These are phyloP conservation scores for Halotydeus destructor DNA, from an alignment of 1,140 invertebrate genomes.

Conservation along the genomic window DNA sequence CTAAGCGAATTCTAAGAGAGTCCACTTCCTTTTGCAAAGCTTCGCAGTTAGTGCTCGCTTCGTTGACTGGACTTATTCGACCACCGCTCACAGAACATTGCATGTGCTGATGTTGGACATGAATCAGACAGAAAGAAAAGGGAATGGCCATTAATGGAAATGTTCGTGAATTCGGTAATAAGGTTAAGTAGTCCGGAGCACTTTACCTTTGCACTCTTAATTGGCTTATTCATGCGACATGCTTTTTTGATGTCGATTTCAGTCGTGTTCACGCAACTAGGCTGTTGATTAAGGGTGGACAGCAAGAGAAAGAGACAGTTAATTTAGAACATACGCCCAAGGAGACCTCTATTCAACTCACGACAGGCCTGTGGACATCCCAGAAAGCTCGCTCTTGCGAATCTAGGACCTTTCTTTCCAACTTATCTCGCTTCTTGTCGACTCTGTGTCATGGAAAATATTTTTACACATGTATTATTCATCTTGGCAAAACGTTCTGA, in stretches of 20 bases:
- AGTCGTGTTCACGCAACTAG: conserved; percentile 95
- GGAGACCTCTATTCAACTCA: too few relatives aligned
- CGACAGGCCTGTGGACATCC: conserved; percentile 96
- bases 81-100: conserved; percentile 31
- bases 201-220: conserved; percentile 27
- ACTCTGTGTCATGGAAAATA: conserved; percentile 44
- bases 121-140: too few relatives aligned
- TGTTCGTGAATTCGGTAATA: too few relatives aligned
- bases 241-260: conserved; percentile 95
- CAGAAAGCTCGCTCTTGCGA: conserved; percentile 98
- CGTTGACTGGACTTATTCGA: conserved; percentile 31
- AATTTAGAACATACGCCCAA: too few relatives aligned
- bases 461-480: conserved; percentile 1
- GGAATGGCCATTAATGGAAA: too few relatives aligned
- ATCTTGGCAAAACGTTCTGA: background rate
- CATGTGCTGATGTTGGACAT: too few relatives aligned
- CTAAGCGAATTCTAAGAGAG: conserved; percentile 48
- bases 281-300: conserved; percentile 31
- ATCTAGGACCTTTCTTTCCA: conserved; percentile 92
- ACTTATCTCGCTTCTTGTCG: conserved; percentile 93
- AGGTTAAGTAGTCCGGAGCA: background rate
- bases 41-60: conserved; percentile 23
- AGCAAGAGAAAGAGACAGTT: conserved; percentile 1
- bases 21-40: conserved; percentile 38
- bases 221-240: conserved; percentile 40